Evolutionary conservation across 1,140 invertebrate species (phyloP).

Genomic region (Pararge aegeria): DNA sequence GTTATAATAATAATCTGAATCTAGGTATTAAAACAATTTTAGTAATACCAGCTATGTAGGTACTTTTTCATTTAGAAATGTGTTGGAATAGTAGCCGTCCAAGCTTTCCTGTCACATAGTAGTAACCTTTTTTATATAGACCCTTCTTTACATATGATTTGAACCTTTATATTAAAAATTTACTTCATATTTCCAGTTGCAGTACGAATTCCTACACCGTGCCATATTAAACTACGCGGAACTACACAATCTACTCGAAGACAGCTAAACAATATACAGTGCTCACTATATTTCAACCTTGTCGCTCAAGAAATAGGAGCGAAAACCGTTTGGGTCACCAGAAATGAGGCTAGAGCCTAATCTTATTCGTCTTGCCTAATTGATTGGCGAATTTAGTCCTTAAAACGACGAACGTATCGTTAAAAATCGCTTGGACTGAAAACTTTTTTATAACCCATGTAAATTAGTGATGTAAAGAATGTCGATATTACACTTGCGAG

Average conservation of each 20-base stretch:
- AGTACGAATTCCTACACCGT: constrained; percentile 95
- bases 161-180: too few species aligned
- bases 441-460: neutral
- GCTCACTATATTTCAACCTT: constrained; percentile 11
- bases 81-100: too few species aligned
- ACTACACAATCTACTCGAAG: constrained; percentile 84
- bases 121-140: too few species aligned
- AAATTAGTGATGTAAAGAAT: constrained; percentile 8
- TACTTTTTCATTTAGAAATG: too few species aligned
- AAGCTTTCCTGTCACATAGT: too few species aligned
- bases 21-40: too few species aligned
- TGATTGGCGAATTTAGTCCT: neutral
- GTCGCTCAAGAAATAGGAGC: constrained; percentile 7
- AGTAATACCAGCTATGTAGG: too few species aligned
- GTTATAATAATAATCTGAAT: too few species aligned
- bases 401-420: neutral
- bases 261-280: constrained; percentile 61
- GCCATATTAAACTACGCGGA: constrained; percentile 94
- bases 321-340: neutral
- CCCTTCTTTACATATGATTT: too few species aligned
- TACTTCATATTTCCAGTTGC: constrained; percentile 85
- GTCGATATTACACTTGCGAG: neutral
- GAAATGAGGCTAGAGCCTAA: constrained; percentile 8
- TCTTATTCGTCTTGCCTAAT: neutral
- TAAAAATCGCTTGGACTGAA: neutral